These are phyloP conservation scores for Brachionus paranguensis DNA, from an alignment of 1,140 invertebrate species.

Conservation along the genomic window DNA sequence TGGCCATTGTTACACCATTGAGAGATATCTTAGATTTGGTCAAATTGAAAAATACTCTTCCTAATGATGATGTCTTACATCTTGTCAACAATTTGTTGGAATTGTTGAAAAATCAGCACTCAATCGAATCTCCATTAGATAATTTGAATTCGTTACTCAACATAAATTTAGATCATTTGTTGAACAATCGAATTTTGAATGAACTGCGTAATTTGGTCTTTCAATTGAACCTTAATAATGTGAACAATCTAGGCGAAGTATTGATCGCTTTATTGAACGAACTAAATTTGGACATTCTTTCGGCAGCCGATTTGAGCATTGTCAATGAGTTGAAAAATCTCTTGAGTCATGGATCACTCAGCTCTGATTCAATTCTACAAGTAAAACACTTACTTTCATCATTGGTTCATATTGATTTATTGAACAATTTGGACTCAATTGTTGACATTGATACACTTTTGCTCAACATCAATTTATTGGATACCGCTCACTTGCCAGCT, in stretches of 20 bases:
- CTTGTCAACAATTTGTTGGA: not conserved
- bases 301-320: not conserved
- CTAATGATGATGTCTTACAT: not conserved
- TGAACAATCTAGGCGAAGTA: not conserved
- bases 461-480: not conserved
- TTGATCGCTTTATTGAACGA: not conserved
- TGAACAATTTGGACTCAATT: not conserved
- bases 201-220: not conserved
- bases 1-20: not conserved
- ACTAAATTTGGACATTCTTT: not conserved
- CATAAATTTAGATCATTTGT: not conserved
- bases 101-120: not conserved
- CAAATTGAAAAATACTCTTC: not conserved
- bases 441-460: not conserved
- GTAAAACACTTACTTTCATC: not conserved
- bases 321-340: not conserved
- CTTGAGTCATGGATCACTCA: not conserved
- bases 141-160: not conserved
- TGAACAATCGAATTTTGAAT: not conserved
- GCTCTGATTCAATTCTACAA: not conserved
- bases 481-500: not conserved
- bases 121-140: not conserved
- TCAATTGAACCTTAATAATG: not conserved
- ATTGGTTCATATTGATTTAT: not conserved
- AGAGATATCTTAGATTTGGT: not conserved